Evolutionary conservation across 2,888 invertebrate species (phyloP), one percentile per base, ranked within the genome.

Genomic region (Pachycephus smyrnensis): DNA sequence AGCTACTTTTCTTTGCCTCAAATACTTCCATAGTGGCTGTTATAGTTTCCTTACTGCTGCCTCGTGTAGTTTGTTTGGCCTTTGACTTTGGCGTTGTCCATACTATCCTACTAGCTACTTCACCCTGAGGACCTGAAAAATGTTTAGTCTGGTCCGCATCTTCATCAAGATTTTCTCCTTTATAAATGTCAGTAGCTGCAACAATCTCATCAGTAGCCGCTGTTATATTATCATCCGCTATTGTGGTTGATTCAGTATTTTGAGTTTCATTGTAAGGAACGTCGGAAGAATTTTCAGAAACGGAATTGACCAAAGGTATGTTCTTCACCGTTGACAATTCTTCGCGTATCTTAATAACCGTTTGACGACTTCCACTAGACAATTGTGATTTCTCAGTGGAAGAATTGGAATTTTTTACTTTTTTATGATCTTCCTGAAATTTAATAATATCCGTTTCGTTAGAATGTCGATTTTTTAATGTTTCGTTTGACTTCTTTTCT

Each of bases 61-160:
- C 36, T 30, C 30, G n/a, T 30, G 35, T n/a, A 4, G 83, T 76
- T 30, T 77, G 40, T 3, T 76, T 77, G 2, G 33, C 75, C 55
- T 73, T 36, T 6, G 78, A 68, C 75, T 80, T 85, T 11, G 87
- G 85, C 15, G 89, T 90, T 0, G 90, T 89, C 89, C 88, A 88
- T 0, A 87, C 77, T 12, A 90, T 86, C 69, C 77, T 85, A 79
- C 88, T 89, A 1, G 86, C 82, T 0, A 85, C 73, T 78, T 85
- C 78, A 11, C 83, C 77, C 37, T 75, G 68, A 68, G 79, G 1
- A 6, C 82, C 84, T 4, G 79, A 76, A 0, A 76, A 31, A 12
- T 33, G 23, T 35, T 83, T 84, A 12, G 40, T 76, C 4, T 82
- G 77, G 11, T 86, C 82, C 3, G 82, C 76, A 68, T 82, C 82